Evolutionary conservation across 2,888 invertebrate species (phyloP).

Genomic region (Cheilosia soror): DNA sequence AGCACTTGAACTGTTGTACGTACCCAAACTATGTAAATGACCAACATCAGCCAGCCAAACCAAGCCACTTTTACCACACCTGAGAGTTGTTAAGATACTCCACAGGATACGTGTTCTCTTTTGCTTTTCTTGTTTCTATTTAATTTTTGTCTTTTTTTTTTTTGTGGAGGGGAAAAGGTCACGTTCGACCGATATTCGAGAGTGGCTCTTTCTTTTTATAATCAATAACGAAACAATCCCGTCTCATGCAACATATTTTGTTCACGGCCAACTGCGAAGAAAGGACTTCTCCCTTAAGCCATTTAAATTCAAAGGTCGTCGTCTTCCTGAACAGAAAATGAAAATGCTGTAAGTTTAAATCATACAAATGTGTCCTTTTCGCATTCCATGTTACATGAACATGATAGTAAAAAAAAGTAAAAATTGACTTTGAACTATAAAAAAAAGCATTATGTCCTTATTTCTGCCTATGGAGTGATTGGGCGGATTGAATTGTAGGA

Average conservation of each 20-base stretch:
- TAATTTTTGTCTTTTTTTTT: not conserved
- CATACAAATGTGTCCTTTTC: not conserved
- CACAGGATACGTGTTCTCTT: constrained; percentile 26
- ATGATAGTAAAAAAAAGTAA: not conserved
- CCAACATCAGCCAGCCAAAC: constrained; percentile 41
- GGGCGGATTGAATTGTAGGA: not conserved
- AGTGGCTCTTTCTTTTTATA: constrained; percentile 36
- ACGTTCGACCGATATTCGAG: constrained; percentile 52
- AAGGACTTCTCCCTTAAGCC: not conserved
- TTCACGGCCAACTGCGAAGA: not conserved
- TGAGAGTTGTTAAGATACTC: constrained; percentile 42
- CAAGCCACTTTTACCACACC: constrained; percentile 42
- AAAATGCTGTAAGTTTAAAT: constrained; percentile 1
- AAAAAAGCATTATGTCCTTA: constrained; percentile 33
- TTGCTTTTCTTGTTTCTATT: not conserved
- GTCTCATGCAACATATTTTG: constrained; percentile 34
- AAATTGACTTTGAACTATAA: constrained; percentile 18
- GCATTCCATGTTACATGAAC: not conserved
- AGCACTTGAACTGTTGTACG: constrained; percentile 11
- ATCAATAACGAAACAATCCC: constrained; percentile 52
- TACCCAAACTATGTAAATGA: constrained; percentile 48
- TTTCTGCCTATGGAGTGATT: constrained; percentile 32
- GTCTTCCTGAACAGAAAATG: not conserved
- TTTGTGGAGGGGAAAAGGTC: constrained; percentile 35
- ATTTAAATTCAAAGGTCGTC: constrained; percentile 34